Base-by-base conservation (phyloP, 2,113 vertebrate species). In the Plotosus lineatus region DNA sequence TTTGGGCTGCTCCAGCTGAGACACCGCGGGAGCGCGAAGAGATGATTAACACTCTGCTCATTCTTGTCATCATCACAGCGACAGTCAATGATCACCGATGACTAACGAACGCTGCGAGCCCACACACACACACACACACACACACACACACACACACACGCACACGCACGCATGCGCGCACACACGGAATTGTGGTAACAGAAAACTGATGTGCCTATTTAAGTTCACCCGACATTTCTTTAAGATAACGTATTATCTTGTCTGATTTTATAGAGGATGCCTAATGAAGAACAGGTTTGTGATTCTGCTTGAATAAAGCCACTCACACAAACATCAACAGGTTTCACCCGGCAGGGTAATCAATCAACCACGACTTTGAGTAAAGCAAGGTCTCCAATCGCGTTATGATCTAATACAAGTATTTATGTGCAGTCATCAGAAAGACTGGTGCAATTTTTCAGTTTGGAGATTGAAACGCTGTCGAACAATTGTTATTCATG, bases 41-140 rank as follows among this genome's bases (percentile, higher is more conserved):
- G 80, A 82, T 76, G 61, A 82, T 82, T 82, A 82, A 68, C 50
- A 66, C 68, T 56, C 55, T 3, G 26, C 17, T 61, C 28, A 10
- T 46, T 66, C 65, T 56, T 19, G 26, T 55, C 26, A 50, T 46
- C 73, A 65, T 68, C 77, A 51, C 38, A 61, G 15, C n/a, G 58
- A 5, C 69, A 19, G 21, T 33, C 23, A 51, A 53, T 50, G 77
- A 48, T 51, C n/a, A 23, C n/a, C 46, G 46, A 31, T 69, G 65
- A 69, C 40, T 69, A 44, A 26, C 42, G 5, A 69, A 44, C 21
- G 9, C 7, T 1, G 23, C 2, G 15, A 5, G 51, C 15, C 4
- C 14, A 53, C 44, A 11, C 42, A 48, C 42, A 71, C 26, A 19
- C 44, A 9, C 42, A 3, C 42, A 4, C 42, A 17, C n/a, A 19